Conservation (phyloP, 1,140 invertebrate genomes). For the Cotesia chilonis region DNA sequence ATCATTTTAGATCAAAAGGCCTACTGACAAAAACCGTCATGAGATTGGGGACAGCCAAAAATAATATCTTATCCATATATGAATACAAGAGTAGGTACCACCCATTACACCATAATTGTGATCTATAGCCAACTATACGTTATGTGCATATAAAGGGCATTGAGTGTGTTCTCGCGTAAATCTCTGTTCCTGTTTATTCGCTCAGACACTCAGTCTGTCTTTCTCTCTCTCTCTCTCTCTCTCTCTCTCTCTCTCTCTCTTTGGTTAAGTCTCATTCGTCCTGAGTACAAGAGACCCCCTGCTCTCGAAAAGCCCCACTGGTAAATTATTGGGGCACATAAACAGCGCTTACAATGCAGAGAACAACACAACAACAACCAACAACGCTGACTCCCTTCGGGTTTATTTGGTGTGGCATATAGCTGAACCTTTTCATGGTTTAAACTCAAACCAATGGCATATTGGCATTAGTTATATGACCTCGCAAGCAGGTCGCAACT, state of each 20-base stretch:
- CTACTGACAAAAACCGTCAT: too few relatives aligned
- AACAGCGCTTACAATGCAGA: constrained; percentile 11
- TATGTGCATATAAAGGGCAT: constrained; percentile 59
- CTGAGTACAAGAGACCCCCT: constrained; percentile 4
- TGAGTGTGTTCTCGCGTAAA: constrained; percentile 27
- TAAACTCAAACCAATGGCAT: constrained; percentile 1
- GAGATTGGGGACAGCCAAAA: constrained; percentile 47
- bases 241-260: too few relatives aligned
- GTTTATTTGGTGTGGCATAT: constrained; percentile 12
- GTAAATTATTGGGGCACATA: constrained; percentile 20
- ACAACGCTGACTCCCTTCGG: constrained; percentile 1
- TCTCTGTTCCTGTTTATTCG: constrained; percentile 31
- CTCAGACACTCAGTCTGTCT: constrained; percentile 15
- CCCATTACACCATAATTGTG: constrained; percentile 63
- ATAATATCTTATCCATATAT: constrained; percentile 53
- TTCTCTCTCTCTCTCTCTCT: constrained; percentile 15
- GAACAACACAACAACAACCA: neutral
- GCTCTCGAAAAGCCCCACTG: constrained; percentile 4
- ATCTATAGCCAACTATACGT: constrained; percentile 62
- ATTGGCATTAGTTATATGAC: constrained; percentile 19
- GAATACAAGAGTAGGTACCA: constrained; percentile 60
- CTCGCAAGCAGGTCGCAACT: constrained; percentile 24
- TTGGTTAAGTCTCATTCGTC: constrained; percentile 13
- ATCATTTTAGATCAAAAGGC: too few relatives aligned
- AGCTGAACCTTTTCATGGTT: constrained; percentile 11